phyloP scores from a whole-genome alignment of 2,888 invertebrate species.

The Crocallis elinguaria region DNA sequence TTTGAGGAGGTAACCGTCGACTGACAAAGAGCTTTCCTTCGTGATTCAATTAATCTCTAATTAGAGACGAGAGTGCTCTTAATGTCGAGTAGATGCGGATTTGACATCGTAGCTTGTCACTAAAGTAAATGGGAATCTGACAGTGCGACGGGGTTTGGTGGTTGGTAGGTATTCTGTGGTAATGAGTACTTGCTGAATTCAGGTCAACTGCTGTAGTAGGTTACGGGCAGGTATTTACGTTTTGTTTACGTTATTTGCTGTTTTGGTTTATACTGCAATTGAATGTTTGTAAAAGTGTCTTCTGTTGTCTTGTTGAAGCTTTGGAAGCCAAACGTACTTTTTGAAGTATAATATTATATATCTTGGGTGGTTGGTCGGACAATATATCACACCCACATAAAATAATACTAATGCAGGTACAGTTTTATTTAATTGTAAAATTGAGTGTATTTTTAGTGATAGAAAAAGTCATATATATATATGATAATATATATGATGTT shows the following conservation, averaged over 20 bases:
- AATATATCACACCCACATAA: too few relatives aligned
- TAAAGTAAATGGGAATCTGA: slow-evolving; percentile 77
- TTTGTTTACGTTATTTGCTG: slow-evolving; percentile 18
- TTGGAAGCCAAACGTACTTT: too few relatives aligned
- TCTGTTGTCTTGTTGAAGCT: too few relatives aligned
- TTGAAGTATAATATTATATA: too few relatives aligned
- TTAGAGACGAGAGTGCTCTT: slow-evolving; percentile 81
- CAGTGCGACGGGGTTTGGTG: slow-evolving; percentile 61
- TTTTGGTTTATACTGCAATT: background rate
- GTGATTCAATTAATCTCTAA: slow-evolving; percentile 81
- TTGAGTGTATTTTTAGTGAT: too few relatives aligned
- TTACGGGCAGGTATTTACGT: slow-evolving; percentile 29
- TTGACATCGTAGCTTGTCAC: slow-evolving; percentile 74
- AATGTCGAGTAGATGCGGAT: slow-evolving; percentile 74
- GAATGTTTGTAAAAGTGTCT: background rate
- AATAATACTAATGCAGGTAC: too few relatives aligned
- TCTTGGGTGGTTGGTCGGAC: too few relatives aligned
- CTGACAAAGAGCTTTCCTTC: slow-evolving; percentile 64
- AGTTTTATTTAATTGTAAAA: too few relatives aligned
- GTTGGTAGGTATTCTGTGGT: too few relatives aligned
- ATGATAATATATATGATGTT: too few relatives aligned
- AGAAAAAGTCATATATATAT: too few relatives aligned
- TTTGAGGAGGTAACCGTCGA: slow-evolving; percentile 35
- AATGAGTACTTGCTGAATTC: slow-evolving; percentile 48
- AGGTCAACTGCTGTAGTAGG: slow-evolving; percentile 56